phyloP scores from a whole-genome alignment of 2,797 vertebrate genomes.

The Pterois miles region DNA sequence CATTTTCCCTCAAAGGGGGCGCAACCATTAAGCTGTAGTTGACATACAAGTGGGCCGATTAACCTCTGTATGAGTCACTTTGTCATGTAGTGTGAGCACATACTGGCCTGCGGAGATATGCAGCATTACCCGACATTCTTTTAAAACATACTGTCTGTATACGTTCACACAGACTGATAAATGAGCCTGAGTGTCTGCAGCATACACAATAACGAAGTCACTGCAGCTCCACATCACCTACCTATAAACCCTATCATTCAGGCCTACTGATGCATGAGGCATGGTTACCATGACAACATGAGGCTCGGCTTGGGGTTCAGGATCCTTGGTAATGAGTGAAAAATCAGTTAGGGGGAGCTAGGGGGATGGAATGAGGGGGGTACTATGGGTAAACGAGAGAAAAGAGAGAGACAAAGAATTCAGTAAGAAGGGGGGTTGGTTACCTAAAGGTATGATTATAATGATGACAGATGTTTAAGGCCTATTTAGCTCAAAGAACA shows the following conservation, averaged over 20 bases:
- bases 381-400: constrained; percentile 24
- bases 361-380: constrained; percentile 38
- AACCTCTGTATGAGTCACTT: constrained; percentile 49
- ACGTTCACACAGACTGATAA: not conserved
- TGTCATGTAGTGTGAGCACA: constrained; percentile 19
- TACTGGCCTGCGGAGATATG: not conserved
- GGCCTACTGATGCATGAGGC: constrained; percentile 53
- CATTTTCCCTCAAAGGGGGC: constrained; percentile 23
- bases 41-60: constrained; percentile 45
- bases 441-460: not conserved
- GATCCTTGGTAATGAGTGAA: constrained; percentile 76
- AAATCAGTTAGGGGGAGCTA: constrained; percentile 40
- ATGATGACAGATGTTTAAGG: not conserved
- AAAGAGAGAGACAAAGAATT: constrained; percentile 27
- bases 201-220: constrained; percentile 12
- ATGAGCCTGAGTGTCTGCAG: not conserved
- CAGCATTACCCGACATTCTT: constrained; percentile 1
- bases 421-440: not conserved
- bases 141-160: not conserved
- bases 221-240: constrained; percentile 48
- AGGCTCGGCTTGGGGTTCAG: constrained; percentile 62
- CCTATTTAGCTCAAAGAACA: not conserved
- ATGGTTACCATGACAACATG: constrained; percentile 76
- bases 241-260: constrained; percentile 46
- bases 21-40: constrained; percentile 28